phyloP scores from a whole-genome alignment of 2,113 vertebrate genomes.

The Pluvialis apricaria region DNA sequence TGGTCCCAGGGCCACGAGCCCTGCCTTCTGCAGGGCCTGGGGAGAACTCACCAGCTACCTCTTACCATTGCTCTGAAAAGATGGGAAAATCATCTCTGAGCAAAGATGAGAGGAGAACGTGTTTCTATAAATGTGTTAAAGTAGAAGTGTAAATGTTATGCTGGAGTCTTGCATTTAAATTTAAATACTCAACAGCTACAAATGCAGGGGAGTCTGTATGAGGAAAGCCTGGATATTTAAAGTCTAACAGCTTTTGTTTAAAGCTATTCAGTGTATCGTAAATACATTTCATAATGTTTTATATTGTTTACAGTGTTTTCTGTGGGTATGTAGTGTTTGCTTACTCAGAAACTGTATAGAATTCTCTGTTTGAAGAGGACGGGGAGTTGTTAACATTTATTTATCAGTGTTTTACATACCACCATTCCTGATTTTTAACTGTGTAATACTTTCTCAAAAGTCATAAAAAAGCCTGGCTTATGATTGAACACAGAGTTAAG shows the following conservation, averaged over 20 bases:
- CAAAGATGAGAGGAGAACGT: neutral
- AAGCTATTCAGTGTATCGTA: constrained; percentile 10
- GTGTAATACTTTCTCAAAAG: neutral
- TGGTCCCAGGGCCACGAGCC: neutral
- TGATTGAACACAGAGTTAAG: neutral
- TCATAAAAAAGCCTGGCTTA: neutral
- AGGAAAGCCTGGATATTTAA: neutral
- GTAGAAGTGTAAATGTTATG: neutral
- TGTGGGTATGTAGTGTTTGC: neutral
- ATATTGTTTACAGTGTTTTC: constrained; percentile 1
- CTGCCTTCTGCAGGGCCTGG: fast-evolving
- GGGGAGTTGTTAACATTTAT: constrained; percentile 2
- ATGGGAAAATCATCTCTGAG: neutral
- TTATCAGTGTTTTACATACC: constrained; percentile 20
- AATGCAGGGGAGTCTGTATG: neutral
- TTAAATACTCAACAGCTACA: neutral
- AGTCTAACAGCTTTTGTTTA: constrained; percentile 34
- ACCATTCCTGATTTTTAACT: constrained; percentile 38
- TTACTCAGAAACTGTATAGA: neutral
- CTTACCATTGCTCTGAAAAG: neutral
- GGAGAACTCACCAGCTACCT: fast-evolving
- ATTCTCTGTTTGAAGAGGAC: constrained; percentile 13
- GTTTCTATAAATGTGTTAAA: neutral
- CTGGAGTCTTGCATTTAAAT: neutral
- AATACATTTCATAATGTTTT: constrained; percentile 25